Conservation (phyloP, 2,797 vertebrate genomes). For the Melanotaenia trifasciata region DNA sequence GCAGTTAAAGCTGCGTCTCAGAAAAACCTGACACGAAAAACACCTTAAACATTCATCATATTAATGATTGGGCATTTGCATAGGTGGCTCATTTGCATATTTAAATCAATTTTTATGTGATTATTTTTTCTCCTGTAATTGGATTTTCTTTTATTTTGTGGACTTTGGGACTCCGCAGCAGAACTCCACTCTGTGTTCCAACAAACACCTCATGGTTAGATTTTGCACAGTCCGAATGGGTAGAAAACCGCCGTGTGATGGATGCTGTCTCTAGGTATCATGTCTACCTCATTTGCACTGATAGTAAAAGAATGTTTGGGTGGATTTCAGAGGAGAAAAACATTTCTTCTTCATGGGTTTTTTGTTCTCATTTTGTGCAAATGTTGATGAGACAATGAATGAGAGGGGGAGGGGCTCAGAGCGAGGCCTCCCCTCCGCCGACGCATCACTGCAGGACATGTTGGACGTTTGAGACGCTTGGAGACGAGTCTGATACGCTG, state of each 20-base stretch:
- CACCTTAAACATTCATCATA: no score
- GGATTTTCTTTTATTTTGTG: neutral
- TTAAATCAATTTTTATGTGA: neutral
- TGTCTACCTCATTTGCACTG: slow-evolving; percentile 78
- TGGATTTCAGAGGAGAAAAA: slow-evolving; percentile 8
- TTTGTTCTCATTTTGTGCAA: slow-evolving; percentile 34
- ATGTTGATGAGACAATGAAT: slow-evolving; percentile 32
- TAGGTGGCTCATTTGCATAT: neutral
- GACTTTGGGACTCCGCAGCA: no score
- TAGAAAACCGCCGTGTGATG: slow-evolving; percentile 47
- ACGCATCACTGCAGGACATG: no score
- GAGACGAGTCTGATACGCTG: no score
- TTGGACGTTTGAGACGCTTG: no score
- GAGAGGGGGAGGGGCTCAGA: neutral
- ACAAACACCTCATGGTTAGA: slow-evolving; percentile 35
- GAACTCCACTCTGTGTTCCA: neutral
- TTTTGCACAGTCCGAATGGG: slow-evolving; percentile 66
- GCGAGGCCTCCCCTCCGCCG: no score
- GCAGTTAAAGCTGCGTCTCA: no score
- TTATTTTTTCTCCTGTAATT: neutral
- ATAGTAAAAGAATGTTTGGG: slow-evolving; percentile 66
- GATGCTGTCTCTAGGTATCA: slow-evolving; percentile 54
- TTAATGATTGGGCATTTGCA: no score
- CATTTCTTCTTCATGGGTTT: slow-evolving; percentile 10
- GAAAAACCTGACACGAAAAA: no score